Evolutionary conservation across 1,140 invertebrate species (phyloP).

Genomic region (Stegodyphus dumicola): DNA sequence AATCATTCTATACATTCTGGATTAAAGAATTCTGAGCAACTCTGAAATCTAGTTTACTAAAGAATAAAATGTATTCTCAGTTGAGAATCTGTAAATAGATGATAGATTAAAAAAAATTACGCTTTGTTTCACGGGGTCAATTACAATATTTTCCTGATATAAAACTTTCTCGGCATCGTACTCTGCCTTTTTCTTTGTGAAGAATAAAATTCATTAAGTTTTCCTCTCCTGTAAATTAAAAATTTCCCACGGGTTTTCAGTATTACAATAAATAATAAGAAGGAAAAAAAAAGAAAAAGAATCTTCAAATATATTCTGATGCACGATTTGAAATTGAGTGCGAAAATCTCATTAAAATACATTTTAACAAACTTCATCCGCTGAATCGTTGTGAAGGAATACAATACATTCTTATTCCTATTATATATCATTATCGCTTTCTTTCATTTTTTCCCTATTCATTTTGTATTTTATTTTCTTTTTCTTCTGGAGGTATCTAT

Average conservation of each 20-base stretch:
- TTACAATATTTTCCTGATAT: background rate
- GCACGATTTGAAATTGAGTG: conserved; percentile 44
- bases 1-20: no score
- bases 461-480: conserved; percentile 15
- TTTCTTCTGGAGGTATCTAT: conserved; percentile 20
- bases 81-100: no score
- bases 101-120: no score
- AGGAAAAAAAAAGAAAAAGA: background rate
- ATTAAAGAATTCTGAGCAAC: no score
- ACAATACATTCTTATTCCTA: conserved; percentile 54
- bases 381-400: background rate
- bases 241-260: conserved; percentile 5
- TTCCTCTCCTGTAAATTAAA: conserved; percentile 16
- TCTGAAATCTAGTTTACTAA: no score
- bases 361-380: conserved; percentile 39
- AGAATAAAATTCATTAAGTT: conserved; percentile 54
- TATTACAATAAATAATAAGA: conserved; percentile 31
- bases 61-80: no score
- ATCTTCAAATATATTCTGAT: background rate
- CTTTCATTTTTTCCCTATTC: conserved; percentile 5
- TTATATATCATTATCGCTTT: conserved; percentile 49
- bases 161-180: background rate
- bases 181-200: conserved; percentile 14
- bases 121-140: no score
- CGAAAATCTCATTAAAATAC: conserved; percentile 57